Base-by-base conservation (phyloP, 2,888 invertebrate genomes). In the Eupeodes latifasciatus region DNA sequence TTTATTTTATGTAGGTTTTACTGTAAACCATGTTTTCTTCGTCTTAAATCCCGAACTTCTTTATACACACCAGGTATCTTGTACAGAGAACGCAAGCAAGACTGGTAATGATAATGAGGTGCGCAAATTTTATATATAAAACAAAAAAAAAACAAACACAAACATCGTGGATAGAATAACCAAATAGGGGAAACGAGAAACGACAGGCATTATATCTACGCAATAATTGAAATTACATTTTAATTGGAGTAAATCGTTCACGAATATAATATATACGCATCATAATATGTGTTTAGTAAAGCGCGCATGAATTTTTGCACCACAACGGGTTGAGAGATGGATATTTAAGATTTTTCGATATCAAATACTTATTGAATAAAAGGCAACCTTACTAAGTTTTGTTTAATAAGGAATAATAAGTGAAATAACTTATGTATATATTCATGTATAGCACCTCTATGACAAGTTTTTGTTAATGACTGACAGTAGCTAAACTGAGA, bases 31-130 rank as follows among this genome's bases (percentile, higher is more conserved):
- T 77, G 80, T 84, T 79, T 64, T 19, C 51, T 72, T 72, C 64
- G 59, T 67, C 53, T 72, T 51, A 2, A 7, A 16, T 12, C 19
- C 16, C 53, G n/a, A 34, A 12, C 14, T 34, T 47, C 49, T 44
- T 40, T 16, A 14, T 14, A 55, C 10, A 34, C 44, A 34, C n/a
- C 34, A 34, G 47, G 14, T 66, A 51, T n/a, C 44, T 14, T 5
- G 10, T 49, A 53, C 12, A 51, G 4, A 40, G 57, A 61, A 47
- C 72, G 47, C 66, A 9, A 85, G 40, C n/a, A 51, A 80, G 80
- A 62, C 62, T 86, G 79, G 82, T 84, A 87, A 87, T 87, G 80
- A 87, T 84, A 87, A 87, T 87, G 87, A 87, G 84, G 86, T 83
- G 83, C 79, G 59, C 72, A 62, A 16, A 57, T 77, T 47, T 57